Percentiles rank a stretch among this genome's conserved stretches.
phyloP scores from a whole-genome alignment of 92 coral and sea anemone species.

The Paragorgia papillata region DNA sequence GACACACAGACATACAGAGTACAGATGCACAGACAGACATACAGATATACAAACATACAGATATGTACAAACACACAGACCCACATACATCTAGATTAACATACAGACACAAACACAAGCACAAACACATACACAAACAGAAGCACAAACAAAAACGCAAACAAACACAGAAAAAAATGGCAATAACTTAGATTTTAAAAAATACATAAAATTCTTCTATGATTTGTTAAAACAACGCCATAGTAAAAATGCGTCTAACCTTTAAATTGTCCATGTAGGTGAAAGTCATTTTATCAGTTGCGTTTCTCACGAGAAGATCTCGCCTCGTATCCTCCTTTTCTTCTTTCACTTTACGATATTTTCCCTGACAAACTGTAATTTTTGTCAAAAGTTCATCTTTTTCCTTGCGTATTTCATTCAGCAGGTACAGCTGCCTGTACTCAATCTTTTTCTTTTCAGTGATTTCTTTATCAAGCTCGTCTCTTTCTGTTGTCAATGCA shows the following conservation, averaged over 20 bases:
- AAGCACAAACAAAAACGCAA: too few relatives aligned
- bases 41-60: too few relatives aligned
- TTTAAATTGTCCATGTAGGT: constrained; percentile 18
- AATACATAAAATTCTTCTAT: too few relatives aligned
- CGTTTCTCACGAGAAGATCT: constrained; percentile 11
- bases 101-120: too few relatives aligned
- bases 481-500: not conserved
- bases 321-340: constrained; percentile 19
- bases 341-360: constrained; percentile 30
- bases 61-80: too few relatives aligned
- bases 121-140: too few relatives aligned
- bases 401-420: not conserved
- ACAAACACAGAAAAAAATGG: too few relatives aligned
- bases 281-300: constrained; percentile 27
- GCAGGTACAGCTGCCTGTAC: constrained; percentile 10
- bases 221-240: too few relatives aligned
- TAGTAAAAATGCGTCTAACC: constrained; percentile 6
- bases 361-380: not conserved
- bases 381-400: not conserved
- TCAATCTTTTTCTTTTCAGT: constrained; percentile 18
- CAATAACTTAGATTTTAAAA: too few relatives aligned
- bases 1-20: too few relatives aligned
- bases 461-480: not conserved
- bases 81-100: too few relatives aligned
- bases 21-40: too few relatives aligned